Conservation (phyloP, 2,888 invertebrate genomes). For the Chrysolina oricalcia region DNA sequence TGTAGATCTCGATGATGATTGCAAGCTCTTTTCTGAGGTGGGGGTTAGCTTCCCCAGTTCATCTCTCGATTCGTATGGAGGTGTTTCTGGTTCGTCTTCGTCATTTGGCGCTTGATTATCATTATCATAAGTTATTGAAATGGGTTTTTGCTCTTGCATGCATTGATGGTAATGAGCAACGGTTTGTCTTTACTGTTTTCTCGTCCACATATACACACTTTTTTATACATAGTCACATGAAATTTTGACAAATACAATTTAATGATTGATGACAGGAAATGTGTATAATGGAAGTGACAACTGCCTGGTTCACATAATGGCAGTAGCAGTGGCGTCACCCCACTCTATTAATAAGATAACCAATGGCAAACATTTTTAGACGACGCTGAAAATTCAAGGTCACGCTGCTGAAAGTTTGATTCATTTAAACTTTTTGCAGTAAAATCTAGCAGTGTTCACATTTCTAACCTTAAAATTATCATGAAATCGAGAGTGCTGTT, state of each 20-base stretch:
- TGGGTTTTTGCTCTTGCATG: constrained; percentile 45
- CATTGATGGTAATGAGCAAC: constrained; percentile 48
- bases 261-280: constrained; percentile 1
- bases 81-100: not conserved
- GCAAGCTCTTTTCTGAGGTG: not conserved
- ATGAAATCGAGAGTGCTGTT: no score
- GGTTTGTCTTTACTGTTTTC: constrained; percentile 42
- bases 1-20: not conserved
- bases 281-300: not conserved
- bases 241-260: constrained; percentile 43
- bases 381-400: no score
- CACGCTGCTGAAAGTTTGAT: no score
- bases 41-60: not conserved
- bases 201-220: constrained; percentile 42
- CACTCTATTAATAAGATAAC: no score
- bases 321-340: no score
- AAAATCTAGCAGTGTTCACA: no score
- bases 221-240: constrained; percentile 44
- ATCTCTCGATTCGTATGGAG: not conserved
- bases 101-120: not conserved
- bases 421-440: no score
- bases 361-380: no score
- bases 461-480: no score
- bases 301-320: no score
- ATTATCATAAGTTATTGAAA: not conserved